A percentile compares a stretch with the other conserved stretches of the same genome.
Evolutionary conservation across 2,797 vertebrate species (phyloP).

Genomic region (Loris lydekkerianus): DNA sequence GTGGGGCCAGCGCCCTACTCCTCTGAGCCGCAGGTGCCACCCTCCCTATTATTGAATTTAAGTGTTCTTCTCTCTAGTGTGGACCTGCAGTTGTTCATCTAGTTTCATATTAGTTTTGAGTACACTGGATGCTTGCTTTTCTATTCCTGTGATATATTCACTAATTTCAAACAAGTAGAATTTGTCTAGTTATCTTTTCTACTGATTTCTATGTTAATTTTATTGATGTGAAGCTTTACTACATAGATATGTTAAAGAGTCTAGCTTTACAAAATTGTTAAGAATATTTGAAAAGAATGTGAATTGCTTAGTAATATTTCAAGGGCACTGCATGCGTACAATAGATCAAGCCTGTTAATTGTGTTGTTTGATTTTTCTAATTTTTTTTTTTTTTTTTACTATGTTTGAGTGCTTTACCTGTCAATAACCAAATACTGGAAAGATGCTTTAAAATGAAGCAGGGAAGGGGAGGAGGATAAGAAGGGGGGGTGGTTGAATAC

Average conservation of each 20-base stretch:
- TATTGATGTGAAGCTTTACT: not conserved
- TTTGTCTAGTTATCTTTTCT: not conserved
- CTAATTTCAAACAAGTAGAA: not conserved
- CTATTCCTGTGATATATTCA: not conserved
- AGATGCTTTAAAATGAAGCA: too few relatives aligned
- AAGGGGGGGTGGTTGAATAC: too few relatives aligned
- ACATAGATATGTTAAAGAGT: not conserved
- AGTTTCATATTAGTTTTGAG: too few relatives aligned
- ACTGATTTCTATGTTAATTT: not conserved
- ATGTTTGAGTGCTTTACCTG: not conserved
- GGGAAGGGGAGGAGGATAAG: too few relatives aligned
- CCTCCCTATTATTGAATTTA: too few relatives aligned
- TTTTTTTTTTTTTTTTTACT: not conserved
- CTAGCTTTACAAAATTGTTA: not conserved
- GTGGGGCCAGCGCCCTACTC: too few relatives aligned
- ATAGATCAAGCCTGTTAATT: not conserved
- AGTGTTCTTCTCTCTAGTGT: too few relatives aligned
- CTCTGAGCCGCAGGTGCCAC: too few relatives aligned
- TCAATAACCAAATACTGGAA: not conserved
- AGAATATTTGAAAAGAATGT: too few relatives aligned
- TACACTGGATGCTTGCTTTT: too few relatives aligned
- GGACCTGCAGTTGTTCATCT: too few relatives aligned
- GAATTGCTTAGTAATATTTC: not conserved
- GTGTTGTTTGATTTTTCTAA: not conserved
- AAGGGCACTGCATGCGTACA: not conserved